Base-by-base conservation (phyloP, 2,888 invertebrate species). In the Diplolepis rosae region DNA sequence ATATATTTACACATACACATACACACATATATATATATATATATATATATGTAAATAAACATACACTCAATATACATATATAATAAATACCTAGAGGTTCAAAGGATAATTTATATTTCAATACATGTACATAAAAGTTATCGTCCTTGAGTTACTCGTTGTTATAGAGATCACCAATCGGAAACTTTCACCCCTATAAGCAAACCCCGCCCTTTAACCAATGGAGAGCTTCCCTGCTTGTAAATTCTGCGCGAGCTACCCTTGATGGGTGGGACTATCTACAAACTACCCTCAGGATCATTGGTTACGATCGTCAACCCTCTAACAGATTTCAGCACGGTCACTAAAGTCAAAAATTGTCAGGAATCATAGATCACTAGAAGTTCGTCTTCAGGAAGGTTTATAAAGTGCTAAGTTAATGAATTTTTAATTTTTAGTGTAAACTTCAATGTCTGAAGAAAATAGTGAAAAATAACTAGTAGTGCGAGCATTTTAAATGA, bases 161-260 rank as follows among this genome's bases (percentile, higher is more conserved):
- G 35, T 61, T 35, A 61, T 24, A 24, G 48, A 18, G 18, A 22
- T 45, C 11, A 72, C 79, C 81, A 80, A 82, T 81, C 77, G 80
- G 76, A 73, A 77, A 79, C 78, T 76, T 74, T 73, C 66, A 73
- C 67, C 76, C 70, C 73, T 67, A 65, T 68, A 70, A 69, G 35
- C 24, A 61, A 61, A 76, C 80, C 68, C 79, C 82, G 76, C 82
- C 82, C 78, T 71, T 71, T 73, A 74, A 69, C 82, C 82, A 82
- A 83, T 82, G 68, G 51, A 22, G 30, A 24, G 42, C 54, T 32
- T 27, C 24, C n/a, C 52, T 45, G n/a, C 42, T 6, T 13, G 48
- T 5, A 22, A 48, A 27, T 32, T 48, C n/a, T 7, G 1, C 28
- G 35, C 35, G 66, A 13, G 32, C 27, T 18, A 48, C 39, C 67